Evolutionary conservation across 2,888 invertebrate species (phyloP), one percentile per base, ranked within the genome.

Genomic region (Drosophila prolongata): DNA sequence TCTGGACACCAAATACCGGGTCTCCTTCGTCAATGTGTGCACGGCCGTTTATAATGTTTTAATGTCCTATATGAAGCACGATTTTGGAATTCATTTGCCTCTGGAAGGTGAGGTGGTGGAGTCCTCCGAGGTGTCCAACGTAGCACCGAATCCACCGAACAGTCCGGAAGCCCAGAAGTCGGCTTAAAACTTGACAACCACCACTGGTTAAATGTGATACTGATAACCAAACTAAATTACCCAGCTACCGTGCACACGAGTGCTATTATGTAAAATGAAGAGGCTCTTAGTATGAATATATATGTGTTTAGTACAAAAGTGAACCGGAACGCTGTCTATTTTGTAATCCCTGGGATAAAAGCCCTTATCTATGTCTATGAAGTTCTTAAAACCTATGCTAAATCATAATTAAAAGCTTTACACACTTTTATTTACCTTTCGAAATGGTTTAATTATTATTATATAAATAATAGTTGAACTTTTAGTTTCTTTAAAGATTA

Each of bases 1-100:
- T 87, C 91, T 99, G 71, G 96, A 97, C 34, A 93, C 96, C 16
- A 94, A 95, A 76, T 98, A 96, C 91, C 95, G 98, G 84, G 98
- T 98, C 9, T 90, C 97, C 24, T 99, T 97, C 90, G 96, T 98
- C 11, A 97, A 97, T 91, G 91, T 94, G 59, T 94, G 97, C 76
- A 98, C 97, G 50, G 95, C 97, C 92, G 90, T 96, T 30, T 99
- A 98, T 93, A 96, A 98, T 92, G 94, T 97, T 69, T 97, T 97
- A 90, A 93, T 98, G 69, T 98, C 98, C 0, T 97, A 95, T 90
- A 95, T 97, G 87, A 98, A 98, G 92, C 96, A 97, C 49, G 90
- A 90, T 19, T 89, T 88, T 27, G 75, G 71, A 5, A 13, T 74
- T 2, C 27, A 70, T 13, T 13, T 77, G 10, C 58, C 68, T 0